Base-by-base conservation (phyloP, 2,113 vertebrate genomes). In the Salvelinus namaycush region DNA sequence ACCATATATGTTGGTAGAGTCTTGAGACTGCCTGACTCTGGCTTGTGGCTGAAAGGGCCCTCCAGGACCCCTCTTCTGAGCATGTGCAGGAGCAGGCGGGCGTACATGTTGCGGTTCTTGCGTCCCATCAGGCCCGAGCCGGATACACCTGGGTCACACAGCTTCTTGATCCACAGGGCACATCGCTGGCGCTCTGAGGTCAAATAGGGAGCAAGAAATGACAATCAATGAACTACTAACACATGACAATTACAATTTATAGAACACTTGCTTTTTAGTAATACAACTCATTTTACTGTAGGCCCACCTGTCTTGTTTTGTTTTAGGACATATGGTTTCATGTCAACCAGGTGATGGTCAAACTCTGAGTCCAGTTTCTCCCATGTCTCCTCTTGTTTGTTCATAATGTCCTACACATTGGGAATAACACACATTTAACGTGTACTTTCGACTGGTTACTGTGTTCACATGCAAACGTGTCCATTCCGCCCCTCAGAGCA, bases 111-210 rank as follows among this genome's bases (percentile, higher is more conserved):
- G 54, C 97, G 92, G 72, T 97, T 97, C 90, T 93, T 96, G 74
- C 94, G 93, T 72, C 93, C 96, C 1, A 39, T 87, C 26, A 93
- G 18, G 51, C 96, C 95, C 16, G 89, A 78, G 8, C 95, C 95
- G 14, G 92, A 88, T 49, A 87, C 87, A 5, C 90, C 92, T 3
- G 95, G 95, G 29, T 96, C 96, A 5, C 95, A 98, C 20, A 99
- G 90, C 70, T 99, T 99, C 87, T 95, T 97, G 78, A 99, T 97
- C 98, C 98, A 99, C 39, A 95, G 68, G 0, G 95, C 96, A 88
- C 97, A 98, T 1, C 87, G 88, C 77, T 96, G 95, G 3, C 95
- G 94, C 76, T 96, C 98, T 99, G 81, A 14, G 1, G 59, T 62
- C 18, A n/a, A 54, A 54, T 54, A 14, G n/a, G n/a, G 59, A 22